Base-by-base conservation (phyloP, 1,140 invertebrate genomes). In the Drosophila erecta region DNA sequence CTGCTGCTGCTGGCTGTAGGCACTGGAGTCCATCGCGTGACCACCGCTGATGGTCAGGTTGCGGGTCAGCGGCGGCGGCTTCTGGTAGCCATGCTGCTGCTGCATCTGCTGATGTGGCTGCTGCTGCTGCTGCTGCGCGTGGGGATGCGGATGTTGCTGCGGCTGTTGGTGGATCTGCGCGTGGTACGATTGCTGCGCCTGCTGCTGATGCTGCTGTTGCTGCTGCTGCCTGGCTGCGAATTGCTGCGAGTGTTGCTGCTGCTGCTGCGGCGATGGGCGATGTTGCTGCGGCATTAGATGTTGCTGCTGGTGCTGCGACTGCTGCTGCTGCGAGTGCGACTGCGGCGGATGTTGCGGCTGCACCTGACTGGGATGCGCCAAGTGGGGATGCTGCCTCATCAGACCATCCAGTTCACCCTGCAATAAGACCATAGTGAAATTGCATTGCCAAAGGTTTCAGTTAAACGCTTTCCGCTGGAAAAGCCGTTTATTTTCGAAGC, bases 351-450 rank as follows among this genome's bases (percentile, higher is more conserved):
- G 86, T 37, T 77, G 79, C 44, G 67, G 65, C 49, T 79, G 89
- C 62, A 86, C 55, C 83, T 94, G 93, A 75, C 93, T 92, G 59
- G 93, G 93, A 89, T 94, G 94, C 56, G 94, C 93, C 78, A 95
- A 80, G 81, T 95, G 94, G n/a, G 95, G 95, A 93, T 96, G 95
- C 69, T 95, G 94, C 74, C 95, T 93, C 94, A 96, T 96, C 54
- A 96, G 92, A 49, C 94, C 95, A 86, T 97, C 96, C 62, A 96
- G 92, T 91, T 97, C 96, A 47, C 95, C 95, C 76, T 94, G 92
- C 57, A 38, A 30, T 3, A 8, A 38, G 8, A 30, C 30, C 7
- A 30, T 30, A n/a, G n/a, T n/a, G n/a, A n/a, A n/a, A n/a, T n/a
- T 24, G 24, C 24, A 4, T 24, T 24, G 0, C 24, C 4, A 24